Base-by-base conservation (phyloP, 2,888 invertebrate species). In the Drosophila nr. fundita region DNA sequence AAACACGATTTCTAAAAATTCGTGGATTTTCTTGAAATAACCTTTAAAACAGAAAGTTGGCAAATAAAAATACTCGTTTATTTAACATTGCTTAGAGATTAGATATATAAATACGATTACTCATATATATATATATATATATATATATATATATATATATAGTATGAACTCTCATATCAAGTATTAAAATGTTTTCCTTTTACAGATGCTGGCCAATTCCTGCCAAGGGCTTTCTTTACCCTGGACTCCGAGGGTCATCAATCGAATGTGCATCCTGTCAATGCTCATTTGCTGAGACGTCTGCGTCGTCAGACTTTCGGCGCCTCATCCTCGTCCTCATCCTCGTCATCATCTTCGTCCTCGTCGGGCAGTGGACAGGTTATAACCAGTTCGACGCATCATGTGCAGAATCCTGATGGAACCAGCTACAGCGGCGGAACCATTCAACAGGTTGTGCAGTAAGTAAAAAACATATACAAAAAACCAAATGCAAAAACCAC, bases 171-270 rank as follows among this genome's bases (percentile, higher is more conserved):
- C 4, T 24, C 15, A 4, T 8, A 45, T 15, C 7, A 45, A 13
- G 13, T 45, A 15, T 45, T 45, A 15, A 15, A 1, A 2, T 8
- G 15, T 2, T 45, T 8, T 2, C 10, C 1, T 38, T 5, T 52
- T 45, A 1, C 63, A 90, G 92, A 91, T 72, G 77, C 85, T 65
- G 92, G 91, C 2, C 89, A 89, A 38, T 92, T 91, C 30, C 78
- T 93, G 54, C 92, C 92, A 2, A 85, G 88, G 38, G 88, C 92
- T 15, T 89, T 91, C 76, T 92, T 88, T 62, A 92, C 85, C 4
- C 54, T 92, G 65, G 92, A 92, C 63, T 62, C 90, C 4, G 78
- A 91, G 68, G 92, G 92, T 6, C 92, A 88, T 59, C 90, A 85
- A 50, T 93, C 92, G 18, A 70, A 83, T 70, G 73, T 91, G 15